Evolutionary conservation across 2,113 vertebrate species (phyloP), one percentile per base, ranked within the genome.

Genomic region (Leucosticte australis): DNA sequence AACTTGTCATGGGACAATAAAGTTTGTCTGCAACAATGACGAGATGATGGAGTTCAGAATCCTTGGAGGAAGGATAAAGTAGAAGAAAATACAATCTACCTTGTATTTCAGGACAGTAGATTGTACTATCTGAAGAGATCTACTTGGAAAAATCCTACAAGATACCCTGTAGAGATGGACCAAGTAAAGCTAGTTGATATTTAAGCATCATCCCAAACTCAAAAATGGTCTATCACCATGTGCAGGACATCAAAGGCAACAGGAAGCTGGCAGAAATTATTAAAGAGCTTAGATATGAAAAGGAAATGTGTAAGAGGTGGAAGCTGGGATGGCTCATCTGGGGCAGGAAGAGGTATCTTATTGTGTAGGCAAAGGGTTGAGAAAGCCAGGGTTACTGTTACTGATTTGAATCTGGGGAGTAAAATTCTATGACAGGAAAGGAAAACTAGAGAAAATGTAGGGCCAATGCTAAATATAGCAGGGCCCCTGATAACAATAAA

Each of bases 291-390:
- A 81, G 23, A 74, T 17, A 53, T 6, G 41, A 42, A 64, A 87
- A 42, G 4, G 8, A 76, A 60, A 64, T 2, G 1, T 62, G 8
- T 46, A 56, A 75, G 21, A 67, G 6, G 5, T 44, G 5, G 31
- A 88, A 87, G 31, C 5, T 65, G 19, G 3, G 8, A 33, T 14
- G 65, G n/a, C 4, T 90, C 22, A 63, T 15, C 28, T 60, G 8
- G 3, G 15, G 15, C 10, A 69, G 13, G 2, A 28, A 30, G 7
- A 8, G 9, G 9, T 30, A 39, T 53, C 17, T 9, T 83, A 8
- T 2, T 50, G 13, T 12, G 7, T 8, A 79, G 28, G 10, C 15
- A 37, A 0, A 26, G 2, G 5, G 6, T 4, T 85, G 28, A 14
- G 39, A 90, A 70, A 88, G 23, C 3, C 31, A 90, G 17, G 6